Percentiles rank a stretch among this genome's conserved stretches.
These are phyloP conservation scores for Alethe castanea DNA, from an alignment of 2,113 vertebrate genomes.

Conservation along the genomic window DNA sequence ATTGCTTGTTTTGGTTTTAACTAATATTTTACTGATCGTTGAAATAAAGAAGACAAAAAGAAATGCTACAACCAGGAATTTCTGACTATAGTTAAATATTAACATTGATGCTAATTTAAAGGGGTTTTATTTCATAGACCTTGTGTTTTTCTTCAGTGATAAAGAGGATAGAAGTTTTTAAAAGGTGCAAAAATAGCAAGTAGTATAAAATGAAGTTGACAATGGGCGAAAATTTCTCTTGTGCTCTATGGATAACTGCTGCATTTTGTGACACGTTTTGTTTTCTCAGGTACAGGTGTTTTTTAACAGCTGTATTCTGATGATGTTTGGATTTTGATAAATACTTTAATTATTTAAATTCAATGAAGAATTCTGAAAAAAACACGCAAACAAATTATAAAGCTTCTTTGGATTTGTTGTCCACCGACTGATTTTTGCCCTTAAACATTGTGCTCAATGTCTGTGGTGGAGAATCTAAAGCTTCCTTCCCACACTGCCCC, in stretches of 20 bases:
- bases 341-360: neutral
- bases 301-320: neutral
- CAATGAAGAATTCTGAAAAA: neutral
- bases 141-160: neutral
- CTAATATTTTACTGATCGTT: neutral
- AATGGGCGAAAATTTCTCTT: neutral
- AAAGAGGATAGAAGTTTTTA: neutral
- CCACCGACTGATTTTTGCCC: neutral
- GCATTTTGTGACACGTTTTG: neutral
- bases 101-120: neutral
- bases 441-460: neutral
- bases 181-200: neutral
- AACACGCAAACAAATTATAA: neutral
- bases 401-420: neutral
- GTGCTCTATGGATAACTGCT: neutral
- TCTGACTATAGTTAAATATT: neutral
- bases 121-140: accelerated
- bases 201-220: neutral
- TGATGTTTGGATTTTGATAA: neutral
- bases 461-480: neutral
- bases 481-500: neutral
- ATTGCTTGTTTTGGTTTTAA: neutral
- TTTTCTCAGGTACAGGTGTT: neutral
- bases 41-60: neutral
- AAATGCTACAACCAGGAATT: neutral